A percentile compares a stretch with the other conserved stretches of the same genome.
Evolutionary conservation across 2,113 vertebrate genomes (phyloP).

Genomic region (Saccopteryx bilineata): DNA sequence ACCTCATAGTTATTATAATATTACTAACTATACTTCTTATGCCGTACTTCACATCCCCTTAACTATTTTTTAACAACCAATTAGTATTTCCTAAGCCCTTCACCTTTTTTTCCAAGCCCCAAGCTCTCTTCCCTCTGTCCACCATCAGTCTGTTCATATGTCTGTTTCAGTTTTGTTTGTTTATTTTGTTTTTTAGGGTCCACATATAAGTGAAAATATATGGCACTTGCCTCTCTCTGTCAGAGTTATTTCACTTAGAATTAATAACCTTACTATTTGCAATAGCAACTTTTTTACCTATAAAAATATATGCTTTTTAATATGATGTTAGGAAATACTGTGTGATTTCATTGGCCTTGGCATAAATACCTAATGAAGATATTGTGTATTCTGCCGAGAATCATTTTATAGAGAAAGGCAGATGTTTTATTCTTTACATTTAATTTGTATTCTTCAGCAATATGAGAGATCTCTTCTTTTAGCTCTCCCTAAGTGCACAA

Average conservation of each 20-base stretch:
- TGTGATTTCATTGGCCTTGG: not conserved
- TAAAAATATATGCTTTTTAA: not conserved
- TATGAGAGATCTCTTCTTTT: not conserved
- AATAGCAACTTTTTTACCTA: not conserved
- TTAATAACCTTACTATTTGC: not conserved
- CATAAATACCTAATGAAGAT: not conserved
- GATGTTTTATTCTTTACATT: constrained; percentile 24
- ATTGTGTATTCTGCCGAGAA: not conserved
- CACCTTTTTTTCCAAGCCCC: not conserved
- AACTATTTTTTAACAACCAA: not conserved
- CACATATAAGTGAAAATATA: not conserved
- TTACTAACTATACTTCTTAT: not conserved
- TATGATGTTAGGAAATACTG: not conserved
- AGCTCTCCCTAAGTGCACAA: not conserved
- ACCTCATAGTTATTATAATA: not conserved
- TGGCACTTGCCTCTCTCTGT: not conserved
- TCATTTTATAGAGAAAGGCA: constrained; percentile 37
- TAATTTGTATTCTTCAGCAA: constrained; percentile 52
- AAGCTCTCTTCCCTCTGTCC: not conserved
- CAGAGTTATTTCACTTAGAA: not conserved
- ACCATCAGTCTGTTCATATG: not conserved
- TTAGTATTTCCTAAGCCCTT: not conserved
- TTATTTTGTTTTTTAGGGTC: not conserved
- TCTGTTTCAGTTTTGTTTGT: not conserved
- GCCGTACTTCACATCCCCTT: not conserved